Evolutionary conservation across 2,113 vertebrate genomes (phyloP).

Genomic region (Geococcyx californianus): DNA sequence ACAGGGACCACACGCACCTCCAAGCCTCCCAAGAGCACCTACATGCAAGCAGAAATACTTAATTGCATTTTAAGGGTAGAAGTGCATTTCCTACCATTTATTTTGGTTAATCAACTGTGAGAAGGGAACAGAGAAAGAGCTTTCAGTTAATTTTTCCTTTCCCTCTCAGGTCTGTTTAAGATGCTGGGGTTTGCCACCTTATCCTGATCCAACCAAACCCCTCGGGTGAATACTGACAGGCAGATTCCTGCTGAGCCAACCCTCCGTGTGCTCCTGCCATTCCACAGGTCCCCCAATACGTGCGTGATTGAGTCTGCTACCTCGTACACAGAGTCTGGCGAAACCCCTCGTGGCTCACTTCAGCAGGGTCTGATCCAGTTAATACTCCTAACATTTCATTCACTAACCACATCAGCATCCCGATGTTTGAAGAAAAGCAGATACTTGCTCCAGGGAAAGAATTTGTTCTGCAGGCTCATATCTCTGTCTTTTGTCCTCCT

Average conservation of each 20-base stretch:
- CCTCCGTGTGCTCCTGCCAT: not conserved
- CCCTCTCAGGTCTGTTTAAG: not conserved
- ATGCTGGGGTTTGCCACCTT: not conserved
- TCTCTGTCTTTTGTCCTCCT: not conserved
- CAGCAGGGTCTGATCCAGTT: not conserved
- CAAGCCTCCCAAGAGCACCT: not conserved
- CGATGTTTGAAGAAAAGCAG: not conserved
- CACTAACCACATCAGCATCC: not conserved
- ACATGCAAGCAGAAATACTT: not conserved
- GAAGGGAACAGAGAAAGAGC: not conserved
- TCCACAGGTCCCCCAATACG: not conserved
- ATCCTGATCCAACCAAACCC: not conserved
- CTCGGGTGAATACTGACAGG: not conserved
- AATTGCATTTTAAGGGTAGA: not conserved
- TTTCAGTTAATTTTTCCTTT: not conserved
- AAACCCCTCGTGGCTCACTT: not conserved
- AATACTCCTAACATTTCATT: not conserved
- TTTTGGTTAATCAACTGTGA: not conserved
- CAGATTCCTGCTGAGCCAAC: not conserved
- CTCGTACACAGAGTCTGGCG: not conserved
- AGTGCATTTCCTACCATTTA: not conserved
- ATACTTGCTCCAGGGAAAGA: not conserved
- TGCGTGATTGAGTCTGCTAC: not conserved
- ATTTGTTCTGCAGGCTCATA: not conserved
- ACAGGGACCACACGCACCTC: not conserved